phyloP scores from a whole-genome alignment of 1,140 invertebrate genomes.

The Muscidifurax raptorellus region DNA sequence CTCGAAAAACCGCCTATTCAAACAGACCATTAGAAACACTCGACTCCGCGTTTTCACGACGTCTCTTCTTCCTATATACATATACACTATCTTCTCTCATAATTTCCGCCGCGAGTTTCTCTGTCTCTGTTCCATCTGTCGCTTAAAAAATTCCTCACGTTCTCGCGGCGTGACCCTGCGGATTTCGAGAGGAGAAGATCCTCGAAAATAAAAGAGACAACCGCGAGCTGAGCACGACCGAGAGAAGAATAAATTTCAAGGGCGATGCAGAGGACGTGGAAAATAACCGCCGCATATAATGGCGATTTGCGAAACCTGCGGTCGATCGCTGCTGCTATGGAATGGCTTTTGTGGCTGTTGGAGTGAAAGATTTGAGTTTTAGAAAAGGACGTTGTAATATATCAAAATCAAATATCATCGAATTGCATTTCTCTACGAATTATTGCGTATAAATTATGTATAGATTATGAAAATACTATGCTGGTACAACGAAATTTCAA shows the following conservation, averaged over 20 bases:
- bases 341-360: neutral
- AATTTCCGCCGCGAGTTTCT: neutral
- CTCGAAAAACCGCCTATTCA: neutral
- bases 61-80: neutral
- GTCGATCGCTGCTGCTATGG: neutral
- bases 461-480: too few relatives aligned
- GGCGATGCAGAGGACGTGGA: neutral
- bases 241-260: constrained; percentile 20
- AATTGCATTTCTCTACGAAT: too few relatives aligned
- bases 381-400: too few relatives aligned
- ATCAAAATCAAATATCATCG: too few relatives aligned
- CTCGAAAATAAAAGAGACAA: neutral
- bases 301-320: neutral
- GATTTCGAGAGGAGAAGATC: neutral
- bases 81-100: too few relatives aligned
- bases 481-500: too few relatives aligned
- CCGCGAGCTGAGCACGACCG: neutral
- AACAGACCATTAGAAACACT: neutral
- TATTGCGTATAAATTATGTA: too few relatives aligned
- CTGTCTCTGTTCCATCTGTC: neutral
- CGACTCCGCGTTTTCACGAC: neutral
- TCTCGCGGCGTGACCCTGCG: neutral
- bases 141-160: constrained; percentile 32
- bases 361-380: neutral
- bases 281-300: neutral